phyloP scores from a whole-genome alignment of 2,888 invertebrate species.

The Erebia aethiops region DNA sequence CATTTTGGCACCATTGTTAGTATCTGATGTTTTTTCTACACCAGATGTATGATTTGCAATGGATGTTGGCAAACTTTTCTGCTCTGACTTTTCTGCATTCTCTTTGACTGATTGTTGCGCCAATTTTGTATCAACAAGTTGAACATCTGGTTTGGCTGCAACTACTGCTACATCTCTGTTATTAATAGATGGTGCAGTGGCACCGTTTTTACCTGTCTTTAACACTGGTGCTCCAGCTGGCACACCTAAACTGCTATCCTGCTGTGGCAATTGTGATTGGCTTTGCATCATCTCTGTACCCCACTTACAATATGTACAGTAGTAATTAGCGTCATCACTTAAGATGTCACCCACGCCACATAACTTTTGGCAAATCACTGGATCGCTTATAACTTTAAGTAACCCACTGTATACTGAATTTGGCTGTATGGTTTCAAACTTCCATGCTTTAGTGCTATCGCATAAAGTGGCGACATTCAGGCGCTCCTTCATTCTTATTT shows the following conservation, averaged over 20 bases:
- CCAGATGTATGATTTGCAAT: slow-evolving; percentile 25
- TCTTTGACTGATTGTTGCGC: neutral
- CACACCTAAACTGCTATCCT: slow-evolving; percentile 1
- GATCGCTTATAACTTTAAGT: slow-evolving; percentile 50
- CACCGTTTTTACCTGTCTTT: slow-evolving; percentile 5
- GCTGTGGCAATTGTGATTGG: neutral
- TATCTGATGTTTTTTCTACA: slow-evolving; percentile 21
- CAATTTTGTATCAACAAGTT: slow-evolving; percentile 6
- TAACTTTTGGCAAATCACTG: slow-evolving; percentile 55
- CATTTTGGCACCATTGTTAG: slow-evolving; percentile 12
- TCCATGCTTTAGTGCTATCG: slow-evolving; percentile 56
- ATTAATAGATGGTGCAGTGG: neutral
- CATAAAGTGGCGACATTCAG: slow-evolving; percentile 58
- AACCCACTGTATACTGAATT: slow-evolving; percentile 46
- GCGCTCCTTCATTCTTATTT: slow-evolving; percentile 49
- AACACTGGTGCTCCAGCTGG: neutral
- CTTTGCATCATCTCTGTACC: slow-evolving; percentile 53
- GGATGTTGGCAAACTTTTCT: slow-evolving; percentile 7
- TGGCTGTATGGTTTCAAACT: slow-evolving; percentile 49
- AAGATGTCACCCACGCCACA: slow-evolving; percentile 56
- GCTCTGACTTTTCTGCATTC: slow-evolving; percentile 16
- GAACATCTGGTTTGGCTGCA: slow-evolving; percentile 8
- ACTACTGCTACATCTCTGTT: neutral
- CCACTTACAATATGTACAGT: slow-evolving; percentile 72
- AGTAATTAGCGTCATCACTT: slow-evolving; percentile 59